Evolutionary conservation across 1,140 invertebrate genomes (phyloP).

Genomic region (Pantala flavescens): DNA sequence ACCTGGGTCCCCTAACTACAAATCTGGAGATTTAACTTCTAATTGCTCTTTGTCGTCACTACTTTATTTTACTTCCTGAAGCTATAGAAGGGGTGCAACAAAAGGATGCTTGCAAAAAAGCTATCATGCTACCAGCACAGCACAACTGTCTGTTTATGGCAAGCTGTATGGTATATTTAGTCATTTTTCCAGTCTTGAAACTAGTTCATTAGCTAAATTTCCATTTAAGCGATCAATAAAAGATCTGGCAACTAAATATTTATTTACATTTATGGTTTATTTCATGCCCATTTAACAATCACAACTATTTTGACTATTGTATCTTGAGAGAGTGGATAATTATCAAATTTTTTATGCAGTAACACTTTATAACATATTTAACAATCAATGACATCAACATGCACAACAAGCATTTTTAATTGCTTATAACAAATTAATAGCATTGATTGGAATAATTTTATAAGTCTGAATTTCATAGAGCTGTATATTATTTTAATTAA

Average conservation of each 20-base stretch:
- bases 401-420: constrained; percentile 4
- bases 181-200: constrained; percentile 10
- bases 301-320: background rate
- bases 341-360: background rate
- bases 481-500: too few relatives aligned
- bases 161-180: constrained; percentile 5
- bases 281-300: background rate
- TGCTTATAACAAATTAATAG: background rate
- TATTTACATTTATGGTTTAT: constrained; percentile 11
- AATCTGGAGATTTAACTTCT: constrained; percentile 14
- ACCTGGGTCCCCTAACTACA: constrained; percentile 8
- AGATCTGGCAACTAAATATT: constrained; percentile 8
- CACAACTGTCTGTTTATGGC: constrained; percentile 1
- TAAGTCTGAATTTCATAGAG: too few relatives aligned
- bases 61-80: constrained; percentile 7
- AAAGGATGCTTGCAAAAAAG: constrained; percentile 15
- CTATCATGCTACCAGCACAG: constrained; percentile 11
- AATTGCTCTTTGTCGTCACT: background rate
- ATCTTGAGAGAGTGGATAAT: background rate
- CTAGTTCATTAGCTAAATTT: background rate
- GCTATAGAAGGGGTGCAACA: constrained; percentile 13
- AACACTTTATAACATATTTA: background rate
- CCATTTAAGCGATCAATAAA: constrained; percentile 8
- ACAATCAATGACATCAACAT: background rate
- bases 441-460: too few relatives aligned